phyloP scores from a whole-genome alignment of 2,888 invertebrate species.

The Campoletis raptor region DNA sequence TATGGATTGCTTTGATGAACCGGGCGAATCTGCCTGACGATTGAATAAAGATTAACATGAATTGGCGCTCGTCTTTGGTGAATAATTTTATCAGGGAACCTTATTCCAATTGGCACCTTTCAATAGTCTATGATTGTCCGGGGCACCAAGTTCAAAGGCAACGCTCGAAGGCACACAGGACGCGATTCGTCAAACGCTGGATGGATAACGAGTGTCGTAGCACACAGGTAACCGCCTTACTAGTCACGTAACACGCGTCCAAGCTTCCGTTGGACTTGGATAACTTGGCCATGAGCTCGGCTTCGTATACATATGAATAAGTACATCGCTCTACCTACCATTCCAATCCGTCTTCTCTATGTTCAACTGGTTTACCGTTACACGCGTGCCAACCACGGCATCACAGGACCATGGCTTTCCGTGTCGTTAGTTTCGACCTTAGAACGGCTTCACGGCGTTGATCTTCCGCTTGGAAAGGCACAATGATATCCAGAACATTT shows the following conservation, averaged over 20 bases:
- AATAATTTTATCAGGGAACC: neutral
- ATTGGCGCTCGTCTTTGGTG: neutral
- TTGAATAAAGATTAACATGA: constrained; percentile 45
- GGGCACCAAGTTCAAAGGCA: constrained; percentile 11
- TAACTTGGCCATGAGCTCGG: constrained; percentile 15
- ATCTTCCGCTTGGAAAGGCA: constrained; percentile 5
- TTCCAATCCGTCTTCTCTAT: constrained; percentile 41
- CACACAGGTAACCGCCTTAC: constrained; percentile 43
- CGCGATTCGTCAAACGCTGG: constrained; percentile 47
- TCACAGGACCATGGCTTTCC: constrained; percentile 36
- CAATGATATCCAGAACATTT: constrained; percentile 18
- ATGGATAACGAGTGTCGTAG: constrained; percentile 49
- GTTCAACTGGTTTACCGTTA: constrained; percentile 47
- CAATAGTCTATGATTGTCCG: neutral
- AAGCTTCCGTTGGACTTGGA: constrained; percentile 40
- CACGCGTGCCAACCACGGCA: constrained; percentile 45
- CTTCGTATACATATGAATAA: constrained; percentile 20
- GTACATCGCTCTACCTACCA: constrained; percentile 17
- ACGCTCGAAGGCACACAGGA: neutral
- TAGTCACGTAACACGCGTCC: constrained; percentile 53
- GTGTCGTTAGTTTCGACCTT: constrained; percentile 54
- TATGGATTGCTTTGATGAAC: constrained; percentile 42
- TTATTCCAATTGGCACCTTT: neutral
- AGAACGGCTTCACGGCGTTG: constrained; percentile 34
- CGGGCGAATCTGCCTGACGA: constrained; percentile 30